These are phyloP conservation scores for Agrotis ipsilon DNA, from an alignment of 2,888 invertebrate species.

Conservation along the genomic window DNA sequence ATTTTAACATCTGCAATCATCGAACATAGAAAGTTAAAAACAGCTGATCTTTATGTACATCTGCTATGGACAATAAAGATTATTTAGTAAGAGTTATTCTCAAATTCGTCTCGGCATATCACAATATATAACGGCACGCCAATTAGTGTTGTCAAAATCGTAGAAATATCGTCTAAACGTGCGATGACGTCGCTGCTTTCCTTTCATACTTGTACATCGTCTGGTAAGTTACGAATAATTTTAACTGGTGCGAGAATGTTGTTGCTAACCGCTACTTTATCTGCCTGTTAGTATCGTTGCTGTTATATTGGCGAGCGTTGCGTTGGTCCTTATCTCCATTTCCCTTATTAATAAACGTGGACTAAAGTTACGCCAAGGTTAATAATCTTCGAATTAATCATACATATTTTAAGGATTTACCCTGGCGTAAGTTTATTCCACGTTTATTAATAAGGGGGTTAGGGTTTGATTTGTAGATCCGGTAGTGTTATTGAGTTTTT, in stretches of 20 bases:
- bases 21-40: conserved; percentile 45
- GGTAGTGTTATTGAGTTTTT: too few relatives aligned
- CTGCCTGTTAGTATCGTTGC: neutral
- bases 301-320: neutral
- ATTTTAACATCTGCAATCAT: conserved; percentile 31
- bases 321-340: neutral
- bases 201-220: conserved; percentile 35
- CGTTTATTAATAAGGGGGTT: too few relatives aligned
- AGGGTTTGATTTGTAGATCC: too few relatives aligned
- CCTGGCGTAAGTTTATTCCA: too few relatives aligned
- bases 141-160: conserved; percentile 63
- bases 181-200: conserved; percentile 52
- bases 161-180: conserved; percentile 57
- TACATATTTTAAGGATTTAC: too few relatives aligned
- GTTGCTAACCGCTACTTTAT: conserved; percentile 6
- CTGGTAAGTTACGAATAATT: conserved; percentile 42
- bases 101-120: conserved; percentile 50
- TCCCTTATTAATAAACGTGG: too few relatives aligned
- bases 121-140: conserved; percentile 57
- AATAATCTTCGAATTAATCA: too few relatives aligned
- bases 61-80: conserved; percentile 39
- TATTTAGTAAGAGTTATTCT: conserved; percentile 54
- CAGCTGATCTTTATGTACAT: conserved; percentile 44
- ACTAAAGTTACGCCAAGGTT: too few relatives aligned
- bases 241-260: conserved; percentile 22